phyloP scores from a whole-genome alignment of 2,113 vertebrate genomes.

The Girardinichthys multiradiatus region DNA sequence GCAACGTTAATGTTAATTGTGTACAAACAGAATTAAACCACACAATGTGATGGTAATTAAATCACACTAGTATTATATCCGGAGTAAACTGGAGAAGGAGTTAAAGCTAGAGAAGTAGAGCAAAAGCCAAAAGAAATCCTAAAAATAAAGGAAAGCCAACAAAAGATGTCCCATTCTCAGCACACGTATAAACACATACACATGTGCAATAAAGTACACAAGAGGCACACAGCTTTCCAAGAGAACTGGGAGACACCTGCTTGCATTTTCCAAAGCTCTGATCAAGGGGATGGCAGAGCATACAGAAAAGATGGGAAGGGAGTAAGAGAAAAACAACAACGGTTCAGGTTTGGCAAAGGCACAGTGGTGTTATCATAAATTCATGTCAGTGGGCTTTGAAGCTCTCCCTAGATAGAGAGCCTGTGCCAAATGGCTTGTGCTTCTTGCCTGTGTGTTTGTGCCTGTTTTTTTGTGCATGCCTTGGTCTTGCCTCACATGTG shows the following conservation, averaged over 20 bases:
- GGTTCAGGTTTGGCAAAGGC: slow-evolving; percentile 81
- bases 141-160: slow-evolving; percentile 14
- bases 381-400: slow-evolving; percentile 85
- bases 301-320: slow-evolving; percentile 64
- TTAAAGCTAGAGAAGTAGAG: slow-evolving; percentile 18
- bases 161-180: slow-evolving; percentile 39
- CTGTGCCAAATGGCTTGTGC: slow-evolving; percentile 78
- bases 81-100: slow-evolving; percentile 43
- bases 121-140: slow-evolving; percentile 33
- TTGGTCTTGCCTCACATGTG: slow-evolving; percentile 44
- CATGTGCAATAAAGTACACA: slow-evolving; percentile 27
- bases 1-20: slow-evolving; percentile 19
- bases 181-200: slow-evolving; percentile 29
- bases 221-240: slow-evolving; percentile 50
- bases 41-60: slow-evolving; percentile 20
- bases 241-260: slow-evolving; percentile 71
- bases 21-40: slow-evolving; percentile 18
- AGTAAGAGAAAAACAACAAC: slow-evolving; percentile 78
- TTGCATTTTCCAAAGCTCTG: slow-evolving; percentile 76
- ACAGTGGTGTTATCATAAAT: slow-evolving; percentile 80
- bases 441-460: slow-evolving; percentile 68
- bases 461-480: slow-evolving; percentile 68
- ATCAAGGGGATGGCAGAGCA: slow-evolving; percentile 78
- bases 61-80: slow-evolving; percentile 39
- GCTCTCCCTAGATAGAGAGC: slow-evolving; percentile 76